These are phyloP conservation scores for Falco peregrinus DNA, from an alignment of 2,797 vertebrate genomes.

Conservation along the genomic window DNA sequence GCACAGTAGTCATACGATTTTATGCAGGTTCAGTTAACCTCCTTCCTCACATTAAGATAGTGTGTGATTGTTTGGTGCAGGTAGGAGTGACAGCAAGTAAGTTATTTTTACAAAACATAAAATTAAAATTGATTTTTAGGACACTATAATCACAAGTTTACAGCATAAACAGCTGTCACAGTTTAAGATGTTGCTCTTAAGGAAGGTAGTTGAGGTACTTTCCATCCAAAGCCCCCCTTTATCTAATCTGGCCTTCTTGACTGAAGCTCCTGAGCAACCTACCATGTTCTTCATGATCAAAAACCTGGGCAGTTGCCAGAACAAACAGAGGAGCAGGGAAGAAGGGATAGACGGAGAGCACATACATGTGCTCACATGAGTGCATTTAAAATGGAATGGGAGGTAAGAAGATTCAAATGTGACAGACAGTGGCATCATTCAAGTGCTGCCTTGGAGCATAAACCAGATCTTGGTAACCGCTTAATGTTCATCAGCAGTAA, in stretches of 20 bases:
- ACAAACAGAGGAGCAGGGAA: not conserved
- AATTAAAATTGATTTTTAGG: not conserved
- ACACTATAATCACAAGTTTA: not conserved
- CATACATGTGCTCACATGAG: fast-evolving
- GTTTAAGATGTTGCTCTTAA: not conserved
- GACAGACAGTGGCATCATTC: not conserved
- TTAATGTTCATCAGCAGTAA: not conserved
- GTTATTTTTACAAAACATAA: not conserved
- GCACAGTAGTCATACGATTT: not conserved
- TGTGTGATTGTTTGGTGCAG: not conserved
- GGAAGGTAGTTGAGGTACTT: not conserved
- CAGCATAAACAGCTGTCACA: not conserved
- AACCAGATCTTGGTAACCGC: not conserved
- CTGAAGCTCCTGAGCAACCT: not conserved
- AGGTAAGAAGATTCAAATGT: not conserved
- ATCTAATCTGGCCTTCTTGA: not conserved
- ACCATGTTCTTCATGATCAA: not conserved
- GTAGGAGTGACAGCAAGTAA: not conserved
- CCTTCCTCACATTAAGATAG: not conserved
- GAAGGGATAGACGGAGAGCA: not conserved
- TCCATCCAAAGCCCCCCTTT: not conserved
- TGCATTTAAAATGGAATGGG: not conserved
- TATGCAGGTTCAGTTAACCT: not conserved
- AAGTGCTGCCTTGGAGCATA: not conserved
- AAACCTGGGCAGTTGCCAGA: not conserved